These are phyloP conservation scores for Melanchra persicariae DNA, from an alignment of 2,888 invertebrate species.

Conservation along the genomic window DNA sequence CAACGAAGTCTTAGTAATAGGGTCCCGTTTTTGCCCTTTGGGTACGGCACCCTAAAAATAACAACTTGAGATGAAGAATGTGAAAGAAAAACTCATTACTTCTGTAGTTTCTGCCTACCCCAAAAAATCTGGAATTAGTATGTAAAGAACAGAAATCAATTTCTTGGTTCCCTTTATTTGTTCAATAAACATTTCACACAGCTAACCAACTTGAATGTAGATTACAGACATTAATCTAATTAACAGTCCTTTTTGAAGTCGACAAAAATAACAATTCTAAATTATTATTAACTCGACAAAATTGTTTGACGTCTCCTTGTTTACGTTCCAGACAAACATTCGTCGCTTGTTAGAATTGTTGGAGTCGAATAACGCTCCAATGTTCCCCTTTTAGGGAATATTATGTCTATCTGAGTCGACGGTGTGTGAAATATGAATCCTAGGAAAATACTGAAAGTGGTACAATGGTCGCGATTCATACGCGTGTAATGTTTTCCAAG, in stretches of 20 bases:
- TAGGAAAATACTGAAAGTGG: constrained; percentile 15
- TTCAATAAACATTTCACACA: background rate
- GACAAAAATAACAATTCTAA: constrained; percentile 8
- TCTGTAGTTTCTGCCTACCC: background rate
- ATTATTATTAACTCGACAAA: constrained; percentile 16
- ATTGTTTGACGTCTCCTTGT: constrained; percentile 18
- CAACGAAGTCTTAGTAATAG: too few species aligned
- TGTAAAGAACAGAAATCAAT: background rate
- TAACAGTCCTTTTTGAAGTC: background rate
- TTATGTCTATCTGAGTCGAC: constrained; percentile 15
- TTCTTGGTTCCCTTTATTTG: background rate
- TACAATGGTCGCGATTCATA: constrained; percentile 7
- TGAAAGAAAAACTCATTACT: background rate
- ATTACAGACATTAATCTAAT: constrained; percentile 6
- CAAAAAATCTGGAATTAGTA: background rate
- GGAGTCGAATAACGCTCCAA: constrained; percentile 18
- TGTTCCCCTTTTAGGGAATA: constrained; percentile 2
- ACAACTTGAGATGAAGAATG: background rate
- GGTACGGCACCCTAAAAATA: too few species aligned
- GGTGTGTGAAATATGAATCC: constrained; percentile 27
- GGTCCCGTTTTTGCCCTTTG: too few species aligned
- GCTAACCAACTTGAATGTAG: background rate
- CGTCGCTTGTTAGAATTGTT: constrained; percentile 4
- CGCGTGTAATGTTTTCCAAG: constrained; percentile 16
- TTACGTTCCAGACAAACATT: constrained; percentile 19